Percentiles rank a stretch among this genome's conserved stretches.
phyloP scores from a whole-genome alignment of 2,888 invertebrate species.

The Alloscopus bannaensis region DNA sequence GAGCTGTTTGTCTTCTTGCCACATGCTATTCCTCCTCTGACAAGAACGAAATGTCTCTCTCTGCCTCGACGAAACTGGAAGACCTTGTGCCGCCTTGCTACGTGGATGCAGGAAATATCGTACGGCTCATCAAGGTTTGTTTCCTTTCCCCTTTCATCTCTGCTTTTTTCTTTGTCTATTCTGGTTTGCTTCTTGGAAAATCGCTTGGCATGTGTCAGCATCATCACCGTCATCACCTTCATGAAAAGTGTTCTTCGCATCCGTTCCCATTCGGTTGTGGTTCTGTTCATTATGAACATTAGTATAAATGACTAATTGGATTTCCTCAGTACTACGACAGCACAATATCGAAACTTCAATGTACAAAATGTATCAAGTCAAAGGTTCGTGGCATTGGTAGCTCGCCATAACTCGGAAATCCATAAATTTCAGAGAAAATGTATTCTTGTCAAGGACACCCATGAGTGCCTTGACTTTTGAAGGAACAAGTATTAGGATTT shows the following conservation, averaged over 20 bases:
- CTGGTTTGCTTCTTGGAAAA: too few relatives aligned
- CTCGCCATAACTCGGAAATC: too few relatives aligned
- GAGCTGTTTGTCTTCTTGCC: constrained; percentile 74
- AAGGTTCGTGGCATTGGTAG: too few relatives aligned
- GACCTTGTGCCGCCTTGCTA: constrained; percentile 80
- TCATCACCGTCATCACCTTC: too few relatives aligned
- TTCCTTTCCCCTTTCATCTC: not conserved
- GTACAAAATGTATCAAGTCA: too few relatives aligned
- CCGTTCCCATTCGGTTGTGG: not conserved
- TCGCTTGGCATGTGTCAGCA: too few relatives aligned
- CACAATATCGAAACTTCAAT: too few relatives aligned
- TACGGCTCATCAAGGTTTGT: constrained; percentile 79
- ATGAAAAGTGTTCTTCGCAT: not conserved
- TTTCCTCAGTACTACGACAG: not conserved
- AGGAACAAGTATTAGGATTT: too few relatives aligned
- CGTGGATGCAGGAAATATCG: constrained; percentile 79
- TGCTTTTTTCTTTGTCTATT: not conserved
- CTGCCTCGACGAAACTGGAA: constrained; percentile 76
- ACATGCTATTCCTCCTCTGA: constrained; percentile 76
- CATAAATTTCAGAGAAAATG: too few relatives aligned
- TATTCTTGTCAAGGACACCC: too few relatives aligned
- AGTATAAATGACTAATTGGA: not conserved
- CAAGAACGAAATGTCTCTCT: constrained; percentile 76
- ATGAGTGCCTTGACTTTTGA: too few relatives aligned
- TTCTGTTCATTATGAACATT: not conserved